Evolutionary conservation across 53 echinoderm and acorn worm species (phyloP).

Genomic region (Holothuria scabra): DNA sequence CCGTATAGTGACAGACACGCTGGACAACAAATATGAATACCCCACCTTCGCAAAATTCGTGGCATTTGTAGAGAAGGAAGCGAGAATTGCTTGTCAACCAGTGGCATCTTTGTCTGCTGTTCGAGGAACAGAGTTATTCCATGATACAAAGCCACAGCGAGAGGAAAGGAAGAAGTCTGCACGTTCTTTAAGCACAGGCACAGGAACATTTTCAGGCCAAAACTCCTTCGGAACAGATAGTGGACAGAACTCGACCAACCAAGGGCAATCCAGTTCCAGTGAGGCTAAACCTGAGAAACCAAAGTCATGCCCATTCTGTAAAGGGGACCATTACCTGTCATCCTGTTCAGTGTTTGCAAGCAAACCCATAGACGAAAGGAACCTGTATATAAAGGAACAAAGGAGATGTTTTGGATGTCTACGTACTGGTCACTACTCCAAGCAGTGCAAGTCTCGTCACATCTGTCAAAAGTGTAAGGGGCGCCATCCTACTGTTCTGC

Average conservation of each 20-base stretch:
- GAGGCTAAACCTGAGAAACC: slow-evolving; percentile 14
- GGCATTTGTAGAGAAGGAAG: no score
- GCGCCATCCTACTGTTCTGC: slow-evolving; percentile 68
- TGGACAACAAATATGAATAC: no score
- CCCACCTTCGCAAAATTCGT: no score
- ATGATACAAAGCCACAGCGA: neutral
- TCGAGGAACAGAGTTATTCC: neutral
- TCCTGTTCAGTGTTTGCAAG: slow-evolving; percentile 52
- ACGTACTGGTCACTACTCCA: slow-evolving; percentile 61
- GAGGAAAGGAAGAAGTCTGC: slow-evolving; percentile 3
- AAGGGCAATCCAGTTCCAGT: slow-evolving; percentile 20
- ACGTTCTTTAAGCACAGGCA: neutral
- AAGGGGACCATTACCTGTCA: slow-evolving; percentile 46
- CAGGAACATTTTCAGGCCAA: neutral
- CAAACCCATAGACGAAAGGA: no score
- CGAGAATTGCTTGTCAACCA: slow-evolving; percentile 40
- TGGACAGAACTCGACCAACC: neutral
- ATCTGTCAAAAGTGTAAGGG: no score
- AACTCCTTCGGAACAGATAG: neutral
- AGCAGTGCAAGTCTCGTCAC: no score
- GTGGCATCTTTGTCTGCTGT: slow-evolving; percentile 54
- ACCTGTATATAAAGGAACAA: no score
- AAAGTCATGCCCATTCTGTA: slow-evolving; percentile 42
- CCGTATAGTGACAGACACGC: slow-evolving; percentile 47
- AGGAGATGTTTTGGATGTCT: slow-evolving; percentile 73